Evolutionary conservation across 1,140 invertebrate genomes (phyloP), one percentile per base, ranked within the genome.

Genomic region (Melipona quadrifasciata): DNA sequence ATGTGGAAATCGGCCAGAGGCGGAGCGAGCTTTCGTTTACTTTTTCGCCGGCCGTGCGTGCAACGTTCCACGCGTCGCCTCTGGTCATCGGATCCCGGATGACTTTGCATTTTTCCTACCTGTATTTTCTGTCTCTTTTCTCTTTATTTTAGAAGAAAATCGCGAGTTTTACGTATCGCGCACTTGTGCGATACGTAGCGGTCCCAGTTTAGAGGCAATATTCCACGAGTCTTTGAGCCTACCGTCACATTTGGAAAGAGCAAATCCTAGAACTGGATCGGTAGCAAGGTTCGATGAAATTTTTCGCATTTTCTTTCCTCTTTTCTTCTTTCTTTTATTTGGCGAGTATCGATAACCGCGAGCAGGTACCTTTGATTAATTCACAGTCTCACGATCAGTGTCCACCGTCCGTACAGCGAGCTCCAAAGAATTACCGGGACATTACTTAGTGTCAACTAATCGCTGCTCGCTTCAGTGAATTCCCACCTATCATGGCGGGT

Each of bases 381-480:
- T 75, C 61, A 27, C 11, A 21, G 61, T 21, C 61, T 34, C 51
- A 47, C 39, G 39, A 10, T 47, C 24, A 39, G 51, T n/a, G 39
- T 58, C 51, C 31, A n/a, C 47, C 55, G 71, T 65, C 80, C 24
- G 55, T 47, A 47, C 2, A 24, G 24, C 51, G 24, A 24, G 21
- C 17, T 31, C 8, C 74, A 34, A 76, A 83, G 74, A 68, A 51
- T 70, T 58, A 17, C 75, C 58, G 12, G 16, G 81, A 19, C 81
- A 83, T 83, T 78, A 84, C 75, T 84, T 84, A 78, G 57, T 84
- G 65, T 79, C 55, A 61, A 84, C 75, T 84, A 84, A 84, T 79
- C 78, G 55, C 75, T 72, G 75, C 11, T 79, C 75, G 75, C 67
- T 84, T 78, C 65, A 57, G 31, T 79, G 75, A 79, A 79, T 84